Evolutionary conservation across 2,797 vertebrate genomes (phyloP).

Genomic region (Dromococcyx pavoninus): DNA sequence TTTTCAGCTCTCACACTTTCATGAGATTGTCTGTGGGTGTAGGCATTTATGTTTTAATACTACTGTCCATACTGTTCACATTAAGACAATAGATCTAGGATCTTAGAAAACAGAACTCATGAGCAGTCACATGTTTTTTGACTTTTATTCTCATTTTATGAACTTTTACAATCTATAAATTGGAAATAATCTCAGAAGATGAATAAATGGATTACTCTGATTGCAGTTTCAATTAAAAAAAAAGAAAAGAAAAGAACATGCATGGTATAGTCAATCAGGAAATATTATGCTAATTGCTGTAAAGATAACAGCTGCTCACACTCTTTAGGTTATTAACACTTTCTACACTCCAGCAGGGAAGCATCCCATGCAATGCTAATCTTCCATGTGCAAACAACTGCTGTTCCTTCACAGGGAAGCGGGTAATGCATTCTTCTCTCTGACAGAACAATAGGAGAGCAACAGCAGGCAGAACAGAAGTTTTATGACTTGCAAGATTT

Average conservation of each 20-base stretch:
- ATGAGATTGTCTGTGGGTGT: background rate
- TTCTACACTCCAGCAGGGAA: constrained; percentile 13
- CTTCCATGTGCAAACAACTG: constrained; percentile 34
- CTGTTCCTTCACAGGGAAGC: background rate
- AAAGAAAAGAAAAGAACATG: background rate
- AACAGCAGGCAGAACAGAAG: constrained; percentile 33
- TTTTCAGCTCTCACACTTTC: background rate
- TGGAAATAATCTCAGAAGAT: constrained; percentile 20
- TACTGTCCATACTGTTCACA: background rate
- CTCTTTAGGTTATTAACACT: constrained; percentile 9
- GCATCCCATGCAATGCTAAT: background rate
- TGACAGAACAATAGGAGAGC: constrained; percentile 10
- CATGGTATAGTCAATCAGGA: constrained; percentile 27
- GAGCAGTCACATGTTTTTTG: background rate
- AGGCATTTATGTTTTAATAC: background rate
- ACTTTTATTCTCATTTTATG: background rate
- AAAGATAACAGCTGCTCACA: constrained; percentile 46
- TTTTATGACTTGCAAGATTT: constrained; percentile 41
- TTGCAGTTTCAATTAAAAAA: background rate
- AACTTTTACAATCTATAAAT: background rate
- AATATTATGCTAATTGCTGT: constrained; percentile 41
- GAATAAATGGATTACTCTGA: background rate
- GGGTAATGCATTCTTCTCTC: constrained; percentile 31
- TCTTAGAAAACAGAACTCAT: background rate
- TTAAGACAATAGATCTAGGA: background rate